Evolutionary conservation across 1,140 invertebrate species (phyloP).

Genomic region (Samia ricini): DNA sequence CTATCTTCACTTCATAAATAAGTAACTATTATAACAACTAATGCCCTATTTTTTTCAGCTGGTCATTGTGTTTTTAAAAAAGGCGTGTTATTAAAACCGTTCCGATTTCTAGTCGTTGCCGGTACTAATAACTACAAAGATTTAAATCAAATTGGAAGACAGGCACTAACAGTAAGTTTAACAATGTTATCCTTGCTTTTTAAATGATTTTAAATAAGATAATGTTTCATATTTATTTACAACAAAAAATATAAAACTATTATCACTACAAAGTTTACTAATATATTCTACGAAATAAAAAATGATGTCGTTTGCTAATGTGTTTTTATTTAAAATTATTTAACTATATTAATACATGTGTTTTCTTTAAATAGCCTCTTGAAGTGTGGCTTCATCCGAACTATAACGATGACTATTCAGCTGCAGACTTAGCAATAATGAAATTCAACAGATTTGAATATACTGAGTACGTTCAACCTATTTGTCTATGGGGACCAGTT

Average conservation of each 20-base stretch:
- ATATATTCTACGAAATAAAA: no score
- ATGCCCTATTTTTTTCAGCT: conserved; percentile 44
- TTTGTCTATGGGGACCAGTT: conserved; percentile 67
- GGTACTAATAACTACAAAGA: conserved; percentile 46
- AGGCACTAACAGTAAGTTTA: conserved; percentile 38
- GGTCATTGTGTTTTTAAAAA: conserved; percentile 60
- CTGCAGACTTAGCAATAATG: conserved; percentile 63
- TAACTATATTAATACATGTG: not conserved
- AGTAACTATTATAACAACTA: not conserved
- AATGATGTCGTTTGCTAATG: no score
- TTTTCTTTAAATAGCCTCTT: not conserved
- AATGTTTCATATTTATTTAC: no score
- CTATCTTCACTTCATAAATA: no score
- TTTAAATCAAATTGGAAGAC: conserved; percentile 36
- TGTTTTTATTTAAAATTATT: no score
- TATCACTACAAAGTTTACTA: no score
- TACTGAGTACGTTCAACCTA: conserved; percentile 66
- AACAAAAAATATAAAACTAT: no score
- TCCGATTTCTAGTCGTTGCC: conserved; percentile 48
- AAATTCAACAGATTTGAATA: conserved; percentile 55
- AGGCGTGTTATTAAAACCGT: conserved; percentile 32
- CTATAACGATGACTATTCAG: conserved; percentile 39
- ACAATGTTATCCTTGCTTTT: no score
- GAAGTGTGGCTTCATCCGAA: conserved; percentile 53
- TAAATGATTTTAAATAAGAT: no score